Evolutionary conservation across 2,888 invertebrate species (phyloP), one percentile per base, ranked within the genome.

Genomic region (Euplagia quadripunctaria): DNA sequence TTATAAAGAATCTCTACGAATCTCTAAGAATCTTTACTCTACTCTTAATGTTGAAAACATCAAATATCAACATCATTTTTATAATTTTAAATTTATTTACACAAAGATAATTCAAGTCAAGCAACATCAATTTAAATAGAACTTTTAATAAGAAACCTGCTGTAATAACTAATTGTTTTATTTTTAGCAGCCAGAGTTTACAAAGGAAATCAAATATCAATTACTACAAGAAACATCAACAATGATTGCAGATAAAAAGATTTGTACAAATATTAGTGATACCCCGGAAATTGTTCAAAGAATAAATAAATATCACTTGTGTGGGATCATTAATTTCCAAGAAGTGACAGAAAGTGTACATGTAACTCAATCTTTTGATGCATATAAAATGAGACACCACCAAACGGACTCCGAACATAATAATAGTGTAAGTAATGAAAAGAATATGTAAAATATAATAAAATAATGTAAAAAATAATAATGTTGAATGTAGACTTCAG

Each of bases 301-400:
- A 20, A 58, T 43, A 16, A 4, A 58, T 3, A 58, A 68, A 58
- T 68, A 68, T 46, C 43, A 68, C 43, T 68, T 68, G 46, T 68
- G 68, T 58, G 68, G 55, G 0, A 68, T 43, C 43, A 58, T 20
- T 58, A 51, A 66, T 66, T 7, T 41, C 3, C 8, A 66, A 66
- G 49, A 49, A 66, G 17, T 31, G 8, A 41, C 31, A 41, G 51
- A 51, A 16, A 66, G 5, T 17, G 17, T 17, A 6, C 16, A 51
- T 49, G 41, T 5, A 9, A 31, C 51, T 41, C 51, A 31, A 17
- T 51, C 66, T 17, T 17, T 51, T 66, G 41, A 66, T 41, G 31
- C 49, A n/a, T 51, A 17, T 8, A 66, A 41, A 16, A 63, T 42
- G 41, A 14, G 41, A 51, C 49, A 41, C 7, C 16, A 49, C 49